phyloP scores from a whole-genome alignment of 2,113 vertebrate genomes.

The Naja naja region DNA sequence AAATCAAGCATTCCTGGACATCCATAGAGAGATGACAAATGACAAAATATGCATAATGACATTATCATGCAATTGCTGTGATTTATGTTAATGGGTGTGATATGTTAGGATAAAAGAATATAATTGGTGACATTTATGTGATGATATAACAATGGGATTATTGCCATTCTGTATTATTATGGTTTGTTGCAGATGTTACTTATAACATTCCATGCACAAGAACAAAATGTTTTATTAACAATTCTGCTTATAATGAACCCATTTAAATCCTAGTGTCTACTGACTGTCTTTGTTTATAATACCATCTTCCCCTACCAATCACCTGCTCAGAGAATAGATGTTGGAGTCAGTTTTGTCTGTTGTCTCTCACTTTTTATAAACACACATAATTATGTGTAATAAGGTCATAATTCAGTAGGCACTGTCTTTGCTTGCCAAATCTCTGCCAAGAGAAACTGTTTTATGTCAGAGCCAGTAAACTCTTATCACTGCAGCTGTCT shows the following conservation, averaged over 20 bases:
- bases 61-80: neutral
- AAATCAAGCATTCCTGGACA: neutral
- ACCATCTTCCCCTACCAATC: neutral
- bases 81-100: neutral
- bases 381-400: neutral
- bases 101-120: neutral
- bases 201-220: neutral
- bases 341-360: neutral
- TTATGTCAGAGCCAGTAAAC: neutral
- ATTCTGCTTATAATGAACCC: slow-evolving; percentile 14
- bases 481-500: neutral
- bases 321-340: slow-evolving; percentile 11
- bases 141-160: neutral
- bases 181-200: neutral
- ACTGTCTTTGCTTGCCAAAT: neutral
- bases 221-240: neutral
- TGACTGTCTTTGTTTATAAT: neutral
- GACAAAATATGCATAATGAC: neutral
- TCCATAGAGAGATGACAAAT: neutral
- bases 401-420: neutral
- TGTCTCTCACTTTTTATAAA: neutral
- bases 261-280: slow-evolving; percentile 7
- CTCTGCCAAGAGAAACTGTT: neutral
- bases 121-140: neutral
- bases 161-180: neutral